Evolutionary conservation across 2,888 invertebrate genomes (phyloP), one percentile per base, ranked within the genome.

Genomic region (Hirtodrosophila alboralis): DNA sequence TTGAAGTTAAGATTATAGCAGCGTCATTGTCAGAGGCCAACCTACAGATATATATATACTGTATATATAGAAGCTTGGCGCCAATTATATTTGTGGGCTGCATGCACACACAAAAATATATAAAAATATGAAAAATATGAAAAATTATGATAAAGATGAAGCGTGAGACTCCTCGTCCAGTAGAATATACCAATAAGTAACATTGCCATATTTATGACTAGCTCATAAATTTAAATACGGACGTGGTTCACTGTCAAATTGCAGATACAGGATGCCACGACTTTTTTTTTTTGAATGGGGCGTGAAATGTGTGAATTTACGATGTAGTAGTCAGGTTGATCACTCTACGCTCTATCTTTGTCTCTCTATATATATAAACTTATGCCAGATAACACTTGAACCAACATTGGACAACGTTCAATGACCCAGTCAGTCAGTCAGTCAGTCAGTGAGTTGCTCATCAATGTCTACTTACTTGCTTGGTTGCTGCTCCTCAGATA

Each of bases 301-400:
- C 81, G 78, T 77, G 71, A 79, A 79, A 79, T 77, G 67, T 68
- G 78, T 63, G 68, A 79, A 81, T 84, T 77, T 79, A 84, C 53
- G 74, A 80, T 60, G 49, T 27, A 40, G 36, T 21, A 51, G 70
- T 69, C 79, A 67, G 63, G 70, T 78, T 77, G 78, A 47, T 59
- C 67, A 52, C 26, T 8, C 8, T n/a, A 18, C 30, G 12, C 10
- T 4, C 2, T 9, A 23, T 38, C 23, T 14, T n/a, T n/a, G n/a
- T n/a, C 21, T 45, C 16, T 30, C 23, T 36, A 13, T 9, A 6
- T 23, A 8, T 18, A 41, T 28, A 37, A 27, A 60, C n/a, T n/a
- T 59, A 27, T 30, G 33, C 23, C 14, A 13, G 68, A 71, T 68
- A 71, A 57, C 63, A 54, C 49, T 58, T 62, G 53, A 67, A 57